Conservation (phyloP, 2,113 vertebrate genomes). For the Cynopterus brachyotis region DNA sequence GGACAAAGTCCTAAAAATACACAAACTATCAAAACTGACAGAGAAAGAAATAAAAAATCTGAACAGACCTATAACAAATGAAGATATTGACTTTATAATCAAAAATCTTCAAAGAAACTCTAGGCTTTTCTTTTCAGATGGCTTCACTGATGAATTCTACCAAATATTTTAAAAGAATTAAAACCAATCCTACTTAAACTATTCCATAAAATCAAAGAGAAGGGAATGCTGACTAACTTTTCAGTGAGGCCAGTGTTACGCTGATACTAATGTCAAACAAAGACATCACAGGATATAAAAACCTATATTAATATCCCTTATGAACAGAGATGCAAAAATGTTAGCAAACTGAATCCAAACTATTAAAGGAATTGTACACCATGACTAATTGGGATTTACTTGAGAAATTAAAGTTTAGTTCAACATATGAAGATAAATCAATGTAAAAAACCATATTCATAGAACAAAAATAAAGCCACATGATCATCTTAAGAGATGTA, state of each 20-base stretch:
- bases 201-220: neutral
- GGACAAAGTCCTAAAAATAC: neutral
- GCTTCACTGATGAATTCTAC: neutral
- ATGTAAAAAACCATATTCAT: neutral
- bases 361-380: neutral
- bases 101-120: neutral
- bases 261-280: neutral
- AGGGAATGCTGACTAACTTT: neutral
- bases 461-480: neutral
- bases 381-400: neutral
- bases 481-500: neutral
- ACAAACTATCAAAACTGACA: neutral
- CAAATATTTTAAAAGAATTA: neutral
- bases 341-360: neutral
- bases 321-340: neutral
- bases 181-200: neutral
- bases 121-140: neutral
- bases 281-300: neutral
- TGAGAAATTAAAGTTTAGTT: neutral
- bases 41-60: neutral
- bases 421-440: neutral
- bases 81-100: neutral
- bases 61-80: neutral
- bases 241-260: neutral
- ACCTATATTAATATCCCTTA: neutral